Evolutionary conservation across 1,140 invertebrate species (phyloP).

Genomic region (Diachasmimorpha longicaudata): DNA sequence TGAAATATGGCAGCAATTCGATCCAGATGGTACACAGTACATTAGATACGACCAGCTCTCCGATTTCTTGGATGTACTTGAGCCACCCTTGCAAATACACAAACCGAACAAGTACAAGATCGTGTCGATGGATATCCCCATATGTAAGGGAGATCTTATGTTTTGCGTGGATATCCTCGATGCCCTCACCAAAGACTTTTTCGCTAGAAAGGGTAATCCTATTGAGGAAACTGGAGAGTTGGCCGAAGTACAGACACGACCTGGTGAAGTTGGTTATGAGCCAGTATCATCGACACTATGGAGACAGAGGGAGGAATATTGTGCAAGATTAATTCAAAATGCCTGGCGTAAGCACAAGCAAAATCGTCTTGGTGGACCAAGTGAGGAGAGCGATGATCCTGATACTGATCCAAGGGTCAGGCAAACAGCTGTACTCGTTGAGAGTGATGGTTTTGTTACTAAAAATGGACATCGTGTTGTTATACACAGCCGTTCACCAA

Average conservation of each 20-base stretch:
- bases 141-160: slow-evolving; percentile 95
- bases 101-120: slow-evolving; percentile 99
- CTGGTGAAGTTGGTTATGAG: slow-evolving; percentile 87
- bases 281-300: slow-evolving; percentile 91
- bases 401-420: slow-evolving; percentile 59
- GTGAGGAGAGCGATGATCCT: slow-evolving; percentile 60
- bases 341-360: slow-evolving; percentile 89
- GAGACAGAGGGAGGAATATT: slow-evolving; percentile 95
- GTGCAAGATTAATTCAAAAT: slow-evolving; percentile 92
- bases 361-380: slow-evolving; percentile 65
- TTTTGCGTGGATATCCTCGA: slow-evolving; percentile 98
- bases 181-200: slow-evolving; percentile 95
- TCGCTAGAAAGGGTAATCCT: slow-evolving; percentile 91
- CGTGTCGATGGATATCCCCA: slow-evolving; percentile 97
- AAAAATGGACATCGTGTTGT: slow-evolving; percentile 89
- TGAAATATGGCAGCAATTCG: slow-evolving; percentile 98
- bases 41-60: slow-evolving; percentile 92
- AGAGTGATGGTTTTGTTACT: slow-evolving; percentile 80
- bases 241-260: slow-evolving; percentile 75
- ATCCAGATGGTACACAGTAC: slow-evolving; percentile 97
- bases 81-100: slow-evolving; percentile 93
- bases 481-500: slow-evolving; percentile 84
- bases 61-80: slow-evolving; percentile 93
- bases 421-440: slow-evolving; percentile 81
- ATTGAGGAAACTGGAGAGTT: slow-evolving; percentile 88